Percentiles rank a stretch among this genome's conserved stretches.
Evolutionary conservation across 2,113 vertebrate species (phyloP).

Genomic region (Elephantulus edwardii): DNA sequence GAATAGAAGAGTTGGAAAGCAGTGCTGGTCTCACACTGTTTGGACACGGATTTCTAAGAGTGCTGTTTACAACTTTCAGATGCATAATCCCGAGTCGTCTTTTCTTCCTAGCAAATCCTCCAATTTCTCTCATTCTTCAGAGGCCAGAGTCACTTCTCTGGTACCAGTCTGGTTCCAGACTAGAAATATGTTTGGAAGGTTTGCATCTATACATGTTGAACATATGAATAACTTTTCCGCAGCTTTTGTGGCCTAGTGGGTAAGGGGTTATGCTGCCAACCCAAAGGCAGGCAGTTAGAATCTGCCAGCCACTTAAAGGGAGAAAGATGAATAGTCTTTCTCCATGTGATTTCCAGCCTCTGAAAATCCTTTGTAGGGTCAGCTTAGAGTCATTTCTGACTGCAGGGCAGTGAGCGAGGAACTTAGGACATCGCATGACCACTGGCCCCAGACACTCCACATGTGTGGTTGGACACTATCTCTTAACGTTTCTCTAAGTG

Average conservation of each 20-base stretch:
- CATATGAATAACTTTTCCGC: too few relatives aligned
- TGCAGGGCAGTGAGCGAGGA: too few relatives aligned
- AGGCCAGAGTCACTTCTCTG: not conserved
- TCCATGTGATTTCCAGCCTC: too few relatives aligned
- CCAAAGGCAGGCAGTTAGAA: too few relatives aligned
- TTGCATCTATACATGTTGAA: too few relatives aligned
- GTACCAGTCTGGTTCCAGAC: not conserved
- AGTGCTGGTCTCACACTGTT: not conserved
- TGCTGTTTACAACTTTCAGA: not conserved
- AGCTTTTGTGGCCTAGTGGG: too few relatives aligned
- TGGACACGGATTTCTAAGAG: not conserved
- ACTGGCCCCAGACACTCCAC: not conserved
- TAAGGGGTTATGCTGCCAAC: too few relatives aligned
- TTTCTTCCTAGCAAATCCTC: not conserved
- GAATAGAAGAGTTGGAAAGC: not conserved
- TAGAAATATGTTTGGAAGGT: accelerated
- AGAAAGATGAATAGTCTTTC: too few relatives aligned
- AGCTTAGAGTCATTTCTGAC: too few relatives aligned
- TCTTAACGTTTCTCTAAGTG: not conserved
- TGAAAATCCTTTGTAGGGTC: too few relatives aligned
- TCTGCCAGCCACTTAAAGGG: too few relatives aligned
- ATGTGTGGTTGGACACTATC: too few relatives aligned
- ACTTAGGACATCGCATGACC: accelerated
- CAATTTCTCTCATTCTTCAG: not conserved
- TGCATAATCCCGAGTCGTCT: not conserved